Percentiles rank a stretch among this genome's conserved stretches.
These are phyloP conservation scores for Brassicogethes aeneus DNA, from an alignment of 2,888 invertebrate species.

Conservation along the genomic window DNA sequence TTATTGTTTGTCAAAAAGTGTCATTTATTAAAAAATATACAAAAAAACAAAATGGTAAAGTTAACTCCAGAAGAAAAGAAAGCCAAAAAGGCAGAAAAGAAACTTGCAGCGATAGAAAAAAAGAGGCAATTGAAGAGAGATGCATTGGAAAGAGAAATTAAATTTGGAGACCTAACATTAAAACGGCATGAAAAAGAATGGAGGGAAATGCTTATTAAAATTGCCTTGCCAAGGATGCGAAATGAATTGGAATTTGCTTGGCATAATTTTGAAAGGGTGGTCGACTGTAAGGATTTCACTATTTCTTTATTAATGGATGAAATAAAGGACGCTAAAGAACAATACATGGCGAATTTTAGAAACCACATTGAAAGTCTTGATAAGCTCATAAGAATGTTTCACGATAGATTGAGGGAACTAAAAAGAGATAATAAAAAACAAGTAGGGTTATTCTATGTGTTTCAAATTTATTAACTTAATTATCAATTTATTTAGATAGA, in stretches of 20 bases:
- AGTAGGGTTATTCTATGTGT: conserved; percentile 13
- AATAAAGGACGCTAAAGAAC: conserved; percentile 36
- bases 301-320: conserved; percentile 39
- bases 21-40: too few species aligned
- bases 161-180: conserved; percentile 33
- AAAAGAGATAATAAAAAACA: conserved; percentile 28
- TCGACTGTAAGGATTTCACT: conserved; percentile 42
- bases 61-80: conserved; percentile 23
- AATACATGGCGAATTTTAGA: conserved; percentile 34
- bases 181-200: conserved; percentile 33
- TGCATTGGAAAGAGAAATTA: conserved; percentile 34
- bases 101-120: conserved; percentile 23
- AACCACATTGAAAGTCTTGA: conserved; percentile 38
- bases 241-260: conserved; percentile 38
- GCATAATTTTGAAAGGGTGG: conserved; percentile 39
- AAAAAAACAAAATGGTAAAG: conserved; percentile 12
- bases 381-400: conserved; percentile 32
- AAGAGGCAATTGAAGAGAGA: conserved; percentile 30
- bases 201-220: conserved; percentile 36
- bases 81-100: conserved; percentile 23
- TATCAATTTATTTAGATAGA: background rate
- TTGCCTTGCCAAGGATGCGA: conserved; percentile 36
- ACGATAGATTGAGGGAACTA: conserved; percentile 31
- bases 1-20: too few species aligned
- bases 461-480: conserved; percentile 4